Percentiles rank a stretch among this genome's conserved stretches.
phyloP scores from a whole-genome alignment of 2,797 vertebrate genomes.

The Knipowitschia caucasica region DNA sequence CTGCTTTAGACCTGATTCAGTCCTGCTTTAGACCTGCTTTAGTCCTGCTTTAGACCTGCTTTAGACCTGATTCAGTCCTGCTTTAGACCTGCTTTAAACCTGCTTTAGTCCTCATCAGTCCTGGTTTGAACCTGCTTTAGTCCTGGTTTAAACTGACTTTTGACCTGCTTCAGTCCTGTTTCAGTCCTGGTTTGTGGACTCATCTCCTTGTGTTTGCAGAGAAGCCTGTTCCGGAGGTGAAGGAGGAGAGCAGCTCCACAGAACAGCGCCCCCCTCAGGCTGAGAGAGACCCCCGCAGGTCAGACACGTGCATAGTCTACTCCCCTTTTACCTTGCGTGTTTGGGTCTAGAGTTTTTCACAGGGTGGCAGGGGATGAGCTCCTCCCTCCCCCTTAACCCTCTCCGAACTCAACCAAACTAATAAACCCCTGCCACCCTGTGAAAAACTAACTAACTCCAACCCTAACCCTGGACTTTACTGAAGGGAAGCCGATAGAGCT shows the following conservation, averaged over 20 bases:
- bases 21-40: slow-evolving; percentile 24
- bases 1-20: not conserved
- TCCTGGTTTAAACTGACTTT: not conserved
- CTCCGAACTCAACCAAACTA: no score
- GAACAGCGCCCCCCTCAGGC: slow-evolving; percentile 38
- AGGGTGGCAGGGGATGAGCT: no score
- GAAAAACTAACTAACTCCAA: no score
- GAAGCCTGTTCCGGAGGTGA: slow-evolving; percentile 73
- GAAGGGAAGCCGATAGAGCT: no score
- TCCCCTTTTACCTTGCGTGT: no score
- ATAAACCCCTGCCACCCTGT: no score
- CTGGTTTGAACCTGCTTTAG: not conserved
- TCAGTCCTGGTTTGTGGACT: not conserved
- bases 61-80: not conserved
- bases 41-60: not conserved
- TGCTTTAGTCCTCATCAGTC: slow-evolving; percentile 12
- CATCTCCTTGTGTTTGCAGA: slow-evolving; percentile 40
- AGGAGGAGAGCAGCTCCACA: slow-evolving; percentile 64
- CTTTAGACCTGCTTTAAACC: not conserved
- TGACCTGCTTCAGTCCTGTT: not conserved
- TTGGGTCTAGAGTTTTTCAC: no score
- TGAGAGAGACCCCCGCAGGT: slow-evolving; percentile 63
- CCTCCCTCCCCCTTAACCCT: no score
- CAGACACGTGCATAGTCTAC: not conserved
- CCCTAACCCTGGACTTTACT: no score